Evolutionary conservation across 1,140 invertebrate genomes (phyloP).

Genomic region (Pogonognathellus flavescens): DNA sequence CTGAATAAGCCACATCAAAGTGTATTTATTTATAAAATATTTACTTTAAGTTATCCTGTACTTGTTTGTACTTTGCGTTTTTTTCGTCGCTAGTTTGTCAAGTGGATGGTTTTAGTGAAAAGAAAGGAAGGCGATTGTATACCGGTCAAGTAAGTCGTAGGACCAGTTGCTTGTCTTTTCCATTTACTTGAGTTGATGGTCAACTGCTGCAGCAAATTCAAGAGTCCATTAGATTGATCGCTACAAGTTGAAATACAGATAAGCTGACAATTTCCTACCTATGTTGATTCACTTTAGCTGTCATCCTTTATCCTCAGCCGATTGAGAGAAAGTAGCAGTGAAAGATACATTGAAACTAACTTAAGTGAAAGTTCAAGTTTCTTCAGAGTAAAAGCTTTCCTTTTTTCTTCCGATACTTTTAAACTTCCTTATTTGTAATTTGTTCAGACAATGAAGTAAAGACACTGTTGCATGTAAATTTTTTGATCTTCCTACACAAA

Average conservation of each 20-base stretch:
- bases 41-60: too few relatives aligned
- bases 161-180: neutral
- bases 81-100: too few relatives aligned
- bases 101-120: neutral
- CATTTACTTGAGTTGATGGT: neutral
- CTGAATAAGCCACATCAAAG: too few relatives aligned
- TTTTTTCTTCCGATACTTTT: too few relatives aligned
- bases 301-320: neutral
- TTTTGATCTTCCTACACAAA: too few relatives aligned
- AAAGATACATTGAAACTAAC: neutral
- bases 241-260: neutral
- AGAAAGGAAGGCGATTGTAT: neutral
- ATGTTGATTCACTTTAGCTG: conserved; percentile 4
- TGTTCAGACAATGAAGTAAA: neutral
- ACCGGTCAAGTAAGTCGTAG: neutral
- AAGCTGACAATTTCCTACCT: neutral
- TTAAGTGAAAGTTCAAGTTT: conserved; percentile 25
- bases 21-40: too few relatives aligned
- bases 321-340: neutral
- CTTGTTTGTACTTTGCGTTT: too few relatives aligned
- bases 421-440: too few relatives aligned
- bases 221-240: neutral
- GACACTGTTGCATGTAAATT: neutral
- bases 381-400: neutral
- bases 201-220: too few relatives aligned